Base-by-base conservation (phyloP, 2,888 invertebrate genomes). In the Hirtodrosophila confusa region DNA sequence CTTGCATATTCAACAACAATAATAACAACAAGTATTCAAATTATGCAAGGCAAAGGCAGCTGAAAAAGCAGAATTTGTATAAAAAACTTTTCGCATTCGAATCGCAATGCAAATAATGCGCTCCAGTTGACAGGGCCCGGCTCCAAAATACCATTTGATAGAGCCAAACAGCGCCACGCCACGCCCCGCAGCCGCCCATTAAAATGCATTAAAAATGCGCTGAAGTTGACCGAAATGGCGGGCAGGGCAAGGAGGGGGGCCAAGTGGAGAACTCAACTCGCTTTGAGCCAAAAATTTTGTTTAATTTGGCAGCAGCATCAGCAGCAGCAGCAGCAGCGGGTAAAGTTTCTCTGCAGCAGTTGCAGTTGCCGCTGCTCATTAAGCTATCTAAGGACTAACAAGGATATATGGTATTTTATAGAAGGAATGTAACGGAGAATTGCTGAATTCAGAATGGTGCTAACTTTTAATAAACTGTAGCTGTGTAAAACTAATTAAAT, bases 221-320 rank as follows among this genome's bases (percentile, higher is more conserved):
- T 37, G 27, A 61, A 63, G 40, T 49, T 78, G 68, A 55, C 74
- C 73, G 53, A 33, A 48, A 50, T 36, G 40, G 40, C 47, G 54
- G 53, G 39, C 60, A 71, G 60, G 62, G 60, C 61, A 48, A 51
- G 17, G 33, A 41, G 43, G 31, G 31, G 8, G 24, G 45, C 11
- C 33, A 40, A 47, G 27, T 24, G 33, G 41, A 67, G 31, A 57
- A 50, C 50, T 68, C 48, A 37, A 35, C 50, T 50, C 41, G 75
- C 82, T 78, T 69, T 69, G 75, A 53, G 53, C 33, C 50, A 41
- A 75, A 45, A 60, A 63, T 72, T 80, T 78, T 70, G 75, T 88
- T 80, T 80, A 86, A 80, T 80, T 80, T 86, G 84, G 80, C 71
- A 75, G 84, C 80, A 66, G 53, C 65, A 51, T 63, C 43, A 41